Evolutionary conservation across 2,113 vertebrate genomes (phyloP), one percentile per base, ranked within the genome.

Genomic region (Regulus satrapa): DNA sequence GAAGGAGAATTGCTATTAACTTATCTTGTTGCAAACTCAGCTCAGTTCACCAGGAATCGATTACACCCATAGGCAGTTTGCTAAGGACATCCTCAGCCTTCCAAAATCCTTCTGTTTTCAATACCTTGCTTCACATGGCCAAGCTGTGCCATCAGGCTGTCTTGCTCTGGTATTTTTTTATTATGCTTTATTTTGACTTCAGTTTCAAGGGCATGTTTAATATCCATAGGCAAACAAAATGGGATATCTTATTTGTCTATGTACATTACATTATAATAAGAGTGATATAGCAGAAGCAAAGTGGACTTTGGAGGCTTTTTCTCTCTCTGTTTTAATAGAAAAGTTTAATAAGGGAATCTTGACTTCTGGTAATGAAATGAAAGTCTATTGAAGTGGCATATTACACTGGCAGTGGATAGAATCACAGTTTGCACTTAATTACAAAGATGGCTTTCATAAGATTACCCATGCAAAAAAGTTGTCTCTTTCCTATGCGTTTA

Each of bases 401-500:
- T 93, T 79, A 72, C 66, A 89, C 67, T 85, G 59, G 62, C 64
- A 85, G 88, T 68, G 13, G 64, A 94, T 75, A 89, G 90, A 97
- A 95, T 88, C 86, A 78, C 80, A 91, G 96, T 94, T 96, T 93
- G 79, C 63, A 83, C 79, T 94, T 96, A 90, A 97, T 98, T 95
- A 94, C 69, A 89, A 91, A 96, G 79, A 61, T 82, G 38, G 76
- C 34, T 74, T 93, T 96, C 40, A 20, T 62, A 59, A 92, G 55
- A 88, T 86, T 74, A 92, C 29, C 43, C 17, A 51, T 46, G 79
- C 73, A 95, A 96, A 85, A 81, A 49, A 81, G 67, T 72, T 75
- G 13, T 43, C 82, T 77, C 75, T 26, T 79, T 86, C 52, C 62
- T 56, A 24, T 45, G 62, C 62, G 48, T 52, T 91, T 95, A 85